phyloP scores from a whole-genome alignment of 2,113 vertebrate genomes.

The Carassius gibelio region DNA sequence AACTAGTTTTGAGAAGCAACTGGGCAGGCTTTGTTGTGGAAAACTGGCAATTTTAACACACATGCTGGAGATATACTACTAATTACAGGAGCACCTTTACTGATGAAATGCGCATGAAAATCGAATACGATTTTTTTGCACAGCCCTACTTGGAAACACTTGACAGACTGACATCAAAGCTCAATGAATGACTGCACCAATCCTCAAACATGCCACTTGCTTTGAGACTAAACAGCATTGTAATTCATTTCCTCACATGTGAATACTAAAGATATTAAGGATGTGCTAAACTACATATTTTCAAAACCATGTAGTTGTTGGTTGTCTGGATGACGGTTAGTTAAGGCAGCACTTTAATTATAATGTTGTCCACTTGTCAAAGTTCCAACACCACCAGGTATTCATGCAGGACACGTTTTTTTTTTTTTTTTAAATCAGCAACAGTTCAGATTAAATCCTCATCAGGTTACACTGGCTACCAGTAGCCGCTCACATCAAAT shows the following conservation, averaged over 20 bases:
- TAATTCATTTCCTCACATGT: background rate
- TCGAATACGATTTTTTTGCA: no score
- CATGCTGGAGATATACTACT: no score
- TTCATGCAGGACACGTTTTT: background rate
- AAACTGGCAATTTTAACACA: no score
- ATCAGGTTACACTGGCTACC: no score
- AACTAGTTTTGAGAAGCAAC: no score
- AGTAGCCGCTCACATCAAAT: no score
- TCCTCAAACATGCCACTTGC: background rate
- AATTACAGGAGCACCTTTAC: no score
- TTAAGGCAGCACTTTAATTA: background rate
- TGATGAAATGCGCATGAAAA: no score
- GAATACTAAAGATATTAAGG: background rate
- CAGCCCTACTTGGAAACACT: constrained; percentile 27
- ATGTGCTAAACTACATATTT: background rate
- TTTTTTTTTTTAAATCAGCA: background rate
- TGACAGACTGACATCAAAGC: constrained; percentile 30
- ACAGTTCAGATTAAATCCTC: background rate
- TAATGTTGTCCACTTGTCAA: background rate
- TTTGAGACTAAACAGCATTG: background rate
- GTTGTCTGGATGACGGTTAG: background rate
- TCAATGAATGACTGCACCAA: background rate
- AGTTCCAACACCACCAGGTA: background rate
- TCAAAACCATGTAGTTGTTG: background rate
- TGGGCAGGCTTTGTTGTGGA: no score